Evolutionary conservation across 2,888 invertebrate genomes (phyloP).

Genomic region (Agrilus cyanescens): DNA sequence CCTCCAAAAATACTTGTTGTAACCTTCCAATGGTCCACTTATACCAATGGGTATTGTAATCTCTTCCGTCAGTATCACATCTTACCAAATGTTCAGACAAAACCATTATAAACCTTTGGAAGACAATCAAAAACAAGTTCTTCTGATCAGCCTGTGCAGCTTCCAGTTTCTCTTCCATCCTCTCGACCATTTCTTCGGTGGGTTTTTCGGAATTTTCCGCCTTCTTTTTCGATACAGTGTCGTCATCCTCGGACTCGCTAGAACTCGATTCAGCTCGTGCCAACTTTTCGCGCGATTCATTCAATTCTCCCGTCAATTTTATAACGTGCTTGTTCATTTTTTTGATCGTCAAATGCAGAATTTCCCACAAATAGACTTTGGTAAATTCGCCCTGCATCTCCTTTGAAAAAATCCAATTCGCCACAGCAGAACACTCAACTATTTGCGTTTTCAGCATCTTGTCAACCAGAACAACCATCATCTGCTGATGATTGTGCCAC

Average conservation of each 20-base stretch:
- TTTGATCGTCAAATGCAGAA: conserved; percentile 86
- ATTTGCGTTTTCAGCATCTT: conserved; percentile 96
- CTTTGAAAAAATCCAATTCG: conserved; percentile 95
- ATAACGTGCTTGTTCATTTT: conserved; percentile 95
- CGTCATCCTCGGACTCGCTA: conserved; percentile 71
- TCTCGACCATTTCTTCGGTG: conserved; percentile 77
- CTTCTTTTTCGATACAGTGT: conserved; percentile 35
- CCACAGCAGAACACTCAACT: conserved; percentile 92
- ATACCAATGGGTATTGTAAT: conserved; percentile 93
- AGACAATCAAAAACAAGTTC: conserved; percentile 90
- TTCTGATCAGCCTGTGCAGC: conserved; percentile 94
- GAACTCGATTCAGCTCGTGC: conserved; percentile 72
- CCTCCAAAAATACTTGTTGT: conserved; percentile 88
- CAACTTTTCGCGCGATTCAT: conserved; percentile 76
- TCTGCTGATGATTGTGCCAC: conserved; percentile 95
- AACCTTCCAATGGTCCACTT: conserved; percentile 89
- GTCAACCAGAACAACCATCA: conserved; percentile 92
- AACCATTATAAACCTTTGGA: conserved; percentile 97
- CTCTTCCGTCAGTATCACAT: conserved; percentile 85
- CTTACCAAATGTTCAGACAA: conserved; percentile 89
- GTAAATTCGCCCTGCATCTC: conserved; percentile 88
- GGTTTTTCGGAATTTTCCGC: conserved; percentile 46
- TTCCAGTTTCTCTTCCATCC: conserved; percentile 92
- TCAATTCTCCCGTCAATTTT: conserved; percentile 67
- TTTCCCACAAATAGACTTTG: conserved; percentile 92